Evolutionary conservation across 1,140 invertebrate genomes (phyloP), one percentile per base, ranked within the genome.

Genomic region (Drosophila sucinea): DNA sequence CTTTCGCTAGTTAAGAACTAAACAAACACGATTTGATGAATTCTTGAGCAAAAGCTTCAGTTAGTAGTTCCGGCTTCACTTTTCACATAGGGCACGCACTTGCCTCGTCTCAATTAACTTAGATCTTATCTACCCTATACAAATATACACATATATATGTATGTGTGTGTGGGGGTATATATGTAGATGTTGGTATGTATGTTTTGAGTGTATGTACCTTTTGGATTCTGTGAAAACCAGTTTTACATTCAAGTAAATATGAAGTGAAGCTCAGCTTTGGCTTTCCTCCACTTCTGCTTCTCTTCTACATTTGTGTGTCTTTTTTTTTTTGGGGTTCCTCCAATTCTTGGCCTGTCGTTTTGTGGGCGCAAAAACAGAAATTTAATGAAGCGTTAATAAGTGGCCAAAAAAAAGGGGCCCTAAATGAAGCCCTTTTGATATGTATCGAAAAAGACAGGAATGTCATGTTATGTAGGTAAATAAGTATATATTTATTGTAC

Each of bases 321-420:
- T 17, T 17, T 67, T 30, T 7, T 51, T 27, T 25, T 54, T 25
- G 60, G 35, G 57, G 57, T 56, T 38, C 56, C 60, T 44, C 38
- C 32, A 60, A 17, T 60, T 64, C 29, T 63, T 41, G 62, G 82
- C 83, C 44, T 79, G 83, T 87, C 82, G 51, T 77, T 74, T 87
- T 66, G 58, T 81, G 81, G 70, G 76, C 80, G 72, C 76, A 75
- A 85, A 57, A 72, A 73, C 74, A 60, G 17, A 72, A 66, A 73
- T 72, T 79, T 80, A 86, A 86, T 86, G 83, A 86, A 80, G 83
- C 84, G 83, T 89, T 86, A 86, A 89, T 87, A 86, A 86, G 76
- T 86, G 72, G 70, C 69, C 79, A 63, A 73, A 73, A 65, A 70
- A 79, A 79, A 83, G 41, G 67, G 64, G 62, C 63, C 70, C 64